phyloP scores from a whole-genome alignment of 2,113 vertebrate species.

The Apaloderma vittatum region DNA sequence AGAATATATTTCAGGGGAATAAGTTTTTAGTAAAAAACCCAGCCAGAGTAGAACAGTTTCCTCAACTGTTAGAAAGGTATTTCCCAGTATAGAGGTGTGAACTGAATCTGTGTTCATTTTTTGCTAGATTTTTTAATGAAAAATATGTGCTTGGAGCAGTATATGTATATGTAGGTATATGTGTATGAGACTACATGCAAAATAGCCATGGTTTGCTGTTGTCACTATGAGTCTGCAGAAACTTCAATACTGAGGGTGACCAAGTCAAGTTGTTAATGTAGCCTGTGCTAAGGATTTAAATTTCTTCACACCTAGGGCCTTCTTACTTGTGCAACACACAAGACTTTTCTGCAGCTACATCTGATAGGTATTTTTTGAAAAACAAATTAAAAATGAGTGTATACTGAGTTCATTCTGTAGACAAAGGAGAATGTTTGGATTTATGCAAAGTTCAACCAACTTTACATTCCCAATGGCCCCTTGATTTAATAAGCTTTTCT shows the following conservation, averaged over 20 bases:
- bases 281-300: neutral
- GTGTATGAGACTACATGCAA: neutral
- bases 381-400: neutral
- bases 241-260: neutral
- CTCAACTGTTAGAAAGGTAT: neutral
- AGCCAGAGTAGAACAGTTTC: neutral
- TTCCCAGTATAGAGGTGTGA: neutral
- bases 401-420: neutral
- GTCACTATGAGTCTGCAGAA: neutral
- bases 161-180: neutral
- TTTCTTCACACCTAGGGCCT: neutral
- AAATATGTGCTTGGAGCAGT: neutral
- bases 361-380: accelerated
- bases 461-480: neutral
- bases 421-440: neutral
- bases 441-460: neutral
- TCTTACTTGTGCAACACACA: neutral
- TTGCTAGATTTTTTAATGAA: neutral
- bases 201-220: neutral
- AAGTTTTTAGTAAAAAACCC: neutral
- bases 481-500: neutral
- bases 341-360: neutral
- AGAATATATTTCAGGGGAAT: neutral
- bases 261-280: neutral
- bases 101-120: neutral